phyloP scores from a whole-genome alignment of 2,888 invertebrate species.

The Phymatocera aterrima region DNA sequence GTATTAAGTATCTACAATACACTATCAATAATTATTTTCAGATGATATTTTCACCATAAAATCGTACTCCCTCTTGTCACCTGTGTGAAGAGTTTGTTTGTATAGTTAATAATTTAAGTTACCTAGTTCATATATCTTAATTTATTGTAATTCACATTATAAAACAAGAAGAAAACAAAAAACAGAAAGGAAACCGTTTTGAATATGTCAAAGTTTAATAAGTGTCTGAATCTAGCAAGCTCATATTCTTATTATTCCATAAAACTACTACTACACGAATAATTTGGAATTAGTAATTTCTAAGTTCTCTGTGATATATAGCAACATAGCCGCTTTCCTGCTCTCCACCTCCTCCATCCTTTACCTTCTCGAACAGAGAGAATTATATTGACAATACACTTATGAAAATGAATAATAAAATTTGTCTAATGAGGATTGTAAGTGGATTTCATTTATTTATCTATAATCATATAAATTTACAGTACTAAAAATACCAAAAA shows the following conservation, averaged over 20 bases:
- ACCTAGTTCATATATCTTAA: conserved; percentile 66
- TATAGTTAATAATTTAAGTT: conserved; percentile 57
- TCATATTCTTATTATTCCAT: conserved; percentile 30
- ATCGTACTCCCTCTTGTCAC: conserved; percentile 14
- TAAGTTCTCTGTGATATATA: conserved; percentile 73
- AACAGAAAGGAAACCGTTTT: too few relatives aligned
- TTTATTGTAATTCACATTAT: conserved; percentile 59
- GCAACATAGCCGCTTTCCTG: conserved; percentile 64
- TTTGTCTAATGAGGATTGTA: conserved; percentile 61
- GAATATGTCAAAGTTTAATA: conserved; percentile 10
- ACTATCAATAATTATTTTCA: conserved; percentile 44
- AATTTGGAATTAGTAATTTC: conserved; percentile 45
- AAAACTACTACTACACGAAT: conserved; percentile 28
- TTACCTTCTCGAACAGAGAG: conserved; percentile 69
- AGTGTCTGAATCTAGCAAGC: conserved; percentile 33
- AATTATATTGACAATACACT: conserved; percentile 44
- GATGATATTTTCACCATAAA: conserved; percentile 34
- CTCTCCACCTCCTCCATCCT: too few relatives aligned
- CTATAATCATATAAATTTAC: too few relatives aligned
- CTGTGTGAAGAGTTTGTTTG: conserved; percentile 39
- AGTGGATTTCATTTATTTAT: conserved; percentile 27
- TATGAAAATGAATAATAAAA: conserved; percentile 60
- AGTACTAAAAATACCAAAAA: background rate
- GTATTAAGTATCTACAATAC: conserved; percentile 28
- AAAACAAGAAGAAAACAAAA: too few relatives aligned